Percentiles rank a stretch among this genome's conserved stretches.
These are phyloP conservation scores for Drosophila subpulchrella DNA, from an alignment of 1,140 invertebrate genomes.

Conservation along the genomic window DNA sequence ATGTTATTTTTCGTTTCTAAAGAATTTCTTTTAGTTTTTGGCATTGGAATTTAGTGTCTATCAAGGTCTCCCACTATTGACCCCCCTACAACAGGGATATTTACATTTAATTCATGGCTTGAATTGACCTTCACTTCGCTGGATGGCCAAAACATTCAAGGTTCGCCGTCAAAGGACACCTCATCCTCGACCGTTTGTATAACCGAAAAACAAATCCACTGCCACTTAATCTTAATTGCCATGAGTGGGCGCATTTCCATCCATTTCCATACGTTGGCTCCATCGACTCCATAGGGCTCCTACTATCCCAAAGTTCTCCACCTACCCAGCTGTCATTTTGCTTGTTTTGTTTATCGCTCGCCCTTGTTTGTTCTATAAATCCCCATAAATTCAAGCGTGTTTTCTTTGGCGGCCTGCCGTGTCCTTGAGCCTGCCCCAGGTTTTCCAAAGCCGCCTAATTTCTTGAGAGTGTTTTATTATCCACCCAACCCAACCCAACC, in stretches of 20 bases:
- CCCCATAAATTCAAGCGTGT: slow-evolving; percentile 45
- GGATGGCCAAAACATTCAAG: slow-evolving; percentile 1
- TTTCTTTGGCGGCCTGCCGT: not conserved
- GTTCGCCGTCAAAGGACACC: slow-evolving; percentile 10
- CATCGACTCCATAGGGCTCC: not conserved
- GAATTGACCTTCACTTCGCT: slow-evolving; percentile 24
- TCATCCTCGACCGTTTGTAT: not conserved
- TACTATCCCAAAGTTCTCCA: too few species aligned
- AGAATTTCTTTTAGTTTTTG: not conserved
- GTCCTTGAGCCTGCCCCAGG: slow-evolving; percentile 42
- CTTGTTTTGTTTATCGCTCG: slow-evolving; percentile 27
- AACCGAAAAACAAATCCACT: not conserved
- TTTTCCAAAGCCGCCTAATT: slow-evolving; percentile 51
- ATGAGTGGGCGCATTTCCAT: slow-evolving; percentile 48
- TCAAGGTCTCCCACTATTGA: slow-evolving; percentile 1
- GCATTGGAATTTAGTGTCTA: not conserved
- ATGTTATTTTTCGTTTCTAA: too few species aligned
- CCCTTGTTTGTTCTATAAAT: slow-evolving; percentile 39
- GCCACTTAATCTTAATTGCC: slow-evolving; percentile 74
- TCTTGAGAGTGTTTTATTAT: slow-evolving; percentile 72
- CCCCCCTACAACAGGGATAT: not conserved
- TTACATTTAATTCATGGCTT: slow-evolving; percentile 6
- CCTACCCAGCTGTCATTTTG: slow-evolving; percentile 14
- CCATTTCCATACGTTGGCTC: not conserved
- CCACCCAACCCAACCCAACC: slow-evolving; percentile 20